Evolutionary conservation across 2,113 vertebrate genomes (phyloP).

Genomic region (Taurulus bubalis): DNA sequence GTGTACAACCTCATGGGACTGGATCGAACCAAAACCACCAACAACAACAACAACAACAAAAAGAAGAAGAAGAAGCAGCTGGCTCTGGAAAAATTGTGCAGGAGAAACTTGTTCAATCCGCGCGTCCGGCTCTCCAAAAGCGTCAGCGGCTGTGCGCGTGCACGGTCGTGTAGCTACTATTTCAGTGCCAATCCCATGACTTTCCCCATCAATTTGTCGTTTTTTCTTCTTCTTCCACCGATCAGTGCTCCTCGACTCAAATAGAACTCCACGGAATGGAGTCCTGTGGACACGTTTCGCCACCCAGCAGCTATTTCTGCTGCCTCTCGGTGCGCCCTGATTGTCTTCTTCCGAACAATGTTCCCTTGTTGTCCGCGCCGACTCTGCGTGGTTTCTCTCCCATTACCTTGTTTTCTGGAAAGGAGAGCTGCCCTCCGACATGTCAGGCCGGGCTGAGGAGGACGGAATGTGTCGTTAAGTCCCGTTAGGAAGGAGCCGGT

Average conservation of each 20-base stretch:
- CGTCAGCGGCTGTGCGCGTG: conserved; percentile 44
- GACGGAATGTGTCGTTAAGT: conserved; percentile 1
- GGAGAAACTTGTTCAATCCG: conserved; percentile 66
- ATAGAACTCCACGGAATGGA: conserved; percentile 58
- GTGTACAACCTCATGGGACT: conserved; percentile 69
- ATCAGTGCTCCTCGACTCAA: conserved; percentile 37
- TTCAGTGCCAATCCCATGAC: conserved; percentile 75
- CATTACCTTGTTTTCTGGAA: conserved; percentile 72
- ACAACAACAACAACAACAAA: neutral
- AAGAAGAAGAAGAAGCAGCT: neutral
- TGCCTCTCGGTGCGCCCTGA: conserved; percentile 62
- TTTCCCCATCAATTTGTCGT: conserved; percentile 66
- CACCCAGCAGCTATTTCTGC: conserved; percentile 57
- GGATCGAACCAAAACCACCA: neutral
- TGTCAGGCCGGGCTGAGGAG: conserved; percentile 5
- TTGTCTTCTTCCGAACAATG: conserved; percentile 77
- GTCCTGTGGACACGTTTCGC: conserved; percentile 41
- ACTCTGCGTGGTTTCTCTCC: conserved; percentile 72
- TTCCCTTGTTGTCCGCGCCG: conserved; percentile 76
- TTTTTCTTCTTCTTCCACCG: conserved; percentile 18
- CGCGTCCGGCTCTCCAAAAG: conserved; percentile 48
- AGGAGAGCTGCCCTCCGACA: conserved; percentile 44
- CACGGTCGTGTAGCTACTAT: conserved; percentile 35
- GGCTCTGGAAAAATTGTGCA: conserved; percentile 2
- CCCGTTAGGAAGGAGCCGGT: neutral